These are phyloP conservation scores for Ramazzottius varieornatus DNA, from an alignment of 2,888 invertebrate genomes.

Conservation along the genomic window DNA sequence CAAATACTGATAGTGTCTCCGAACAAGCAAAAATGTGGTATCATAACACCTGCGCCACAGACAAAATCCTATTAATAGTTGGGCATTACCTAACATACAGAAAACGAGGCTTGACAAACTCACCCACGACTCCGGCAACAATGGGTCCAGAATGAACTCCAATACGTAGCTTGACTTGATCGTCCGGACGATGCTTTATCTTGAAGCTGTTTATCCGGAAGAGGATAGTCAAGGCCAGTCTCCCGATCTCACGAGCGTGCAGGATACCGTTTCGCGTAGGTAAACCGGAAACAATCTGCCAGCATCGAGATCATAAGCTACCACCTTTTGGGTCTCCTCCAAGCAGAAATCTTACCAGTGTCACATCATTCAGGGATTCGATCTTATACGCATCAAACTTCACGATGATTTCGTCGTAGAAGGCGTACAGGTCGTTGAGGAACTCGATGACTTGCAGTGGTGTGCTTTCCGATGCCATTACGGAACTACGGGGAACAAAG, in stretches of 20 bases:
- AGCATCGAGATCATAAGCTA: neutral
- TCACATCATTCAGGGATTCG: neutral
- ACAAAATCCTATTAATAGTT: neutral
- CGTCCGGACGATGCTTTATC: neutral
- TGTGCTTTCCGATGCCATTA: neutral
- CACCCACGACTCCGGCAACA: neutral
- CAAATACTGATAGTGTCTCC: neutral
- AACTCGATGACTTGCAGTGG: neutral
- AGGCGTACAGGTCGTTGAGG: neutral
- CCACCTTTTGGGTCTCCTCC: neutral
- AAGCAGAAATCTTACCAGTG: neutral
- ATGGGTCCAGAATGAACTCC: neutral
- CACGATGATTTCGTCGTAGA: neutral
- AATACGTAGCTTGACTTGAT: neutral
- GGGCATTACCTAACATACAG: no score
- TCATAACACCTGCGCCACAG: neutral
- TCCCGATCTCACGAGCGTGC: neutral
- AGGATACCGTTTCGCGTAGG: neutral
- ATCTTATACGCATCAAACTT: neutral
- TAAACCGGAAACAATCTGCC: neutral
- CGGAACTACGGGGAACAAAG: neutral
- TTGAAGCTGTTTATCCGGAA: slow-evolving; percentile 1
- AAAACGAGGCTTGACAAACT: no score
- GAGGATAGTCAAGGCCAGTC: neutral
- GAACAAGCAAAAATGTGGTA: neutral